Conservation (phyloP, 2,888 invertebrate genomes). For the Ormyrus nitidulus region DNA sequence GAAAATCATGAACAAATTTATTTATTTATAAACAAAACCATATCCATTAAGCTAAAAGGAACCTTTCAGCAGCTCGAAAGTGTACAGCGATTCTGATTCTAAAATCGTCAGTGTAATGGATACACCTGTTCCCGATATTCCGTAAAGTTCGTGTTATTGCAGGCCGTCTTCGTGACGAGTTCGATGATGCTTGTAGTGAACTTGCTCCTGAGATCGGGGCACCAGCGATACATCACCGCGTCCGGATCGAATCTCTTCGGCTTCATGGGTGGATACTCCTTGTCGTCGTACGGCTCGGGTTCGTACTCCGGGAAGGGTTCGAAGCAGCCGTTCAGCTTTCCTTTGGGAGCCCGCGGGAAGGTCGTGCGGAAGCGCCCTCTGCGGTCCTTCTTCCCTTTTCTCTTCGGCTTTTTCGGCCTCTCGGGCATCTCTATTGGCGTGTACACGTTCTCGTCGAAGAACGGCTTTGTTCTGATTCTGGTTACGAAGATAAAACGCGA, state of each 20-base stretch:
- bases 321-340: constrained; percentile 73
- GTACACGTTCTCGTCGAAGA: constrained; percentile 41
- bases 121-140: constrained; percentile 65
- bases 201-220: constrained; percentile 60
- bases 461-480: background rate
- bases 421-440: background rate
- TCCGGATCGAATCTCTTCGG: background rate
- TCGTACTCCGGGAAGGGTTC: constrained; percentile 69
- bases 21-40: no score
- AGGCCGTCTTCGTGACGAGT: constrained; percentile 66
- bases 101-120: constrained; percentile 45
- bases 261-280: background rate
- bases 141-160: constrained; percentile 66
- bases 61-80: no score
- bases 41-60: no score
- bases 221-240: background rate
- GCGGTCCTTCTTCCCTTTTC: constrained; percentile 2
- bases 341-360: constrained; percentile 70
- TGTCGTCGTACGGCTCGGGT: constrained; percentile 60
- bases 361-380: constrained; percentile 48
- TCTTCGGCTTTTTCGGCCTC: no score
- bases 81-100: no score
- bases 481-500: no score
- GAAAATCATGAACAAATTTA: no score
- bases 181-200: constrained; percentile 67